Evolutionary conservation across 1,140 invertebrate species (phyloP).

Genomic region (Pseudomyrmex concolor): DNA sequence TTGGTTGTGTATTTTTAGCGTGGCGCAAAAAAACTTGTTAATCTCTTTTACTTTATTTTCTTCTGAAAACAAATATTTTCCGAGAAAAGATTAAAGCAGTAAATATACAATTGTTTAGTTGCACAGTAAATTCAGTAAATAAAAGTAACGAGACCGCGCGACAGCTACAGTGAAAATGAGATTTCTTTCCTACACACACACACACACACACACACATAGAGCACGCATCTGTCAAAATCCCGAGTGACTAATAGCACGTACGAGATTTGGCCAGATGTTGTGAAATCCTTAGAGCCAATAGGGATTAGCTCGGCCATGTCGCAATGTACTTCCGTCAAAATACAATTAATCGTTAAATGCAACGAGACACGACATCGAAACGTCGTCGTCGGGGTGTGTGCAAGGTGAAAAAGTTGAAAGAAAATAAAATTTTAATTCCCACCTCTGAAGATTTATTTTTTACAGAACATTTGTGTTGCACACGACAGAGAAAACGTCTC

Average conservation of each 20-base stretch:
- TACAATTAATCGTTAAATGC: conserved; percentile 12
- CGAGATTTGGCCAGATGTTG: conserved; percentile 42
- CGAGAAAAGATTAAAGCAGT: too few relatives aligned
- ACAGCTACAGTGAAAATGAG: conserved; percentile 3
- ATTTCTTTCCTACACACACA: neutral
- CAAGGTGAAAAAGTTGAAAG: neutral
- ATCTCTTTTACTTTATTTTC: neutral
- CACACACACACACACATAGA: neutral
- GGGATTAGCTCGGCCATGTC: conserved; percentile 22
- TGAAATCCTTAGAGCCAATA: conserved; percentile 27
- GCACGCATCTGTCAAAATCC: conserved; percentile 2
- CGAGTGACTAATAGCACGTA: conserved; percentile 14
- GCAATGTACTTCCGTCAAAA: conserved; percentile 17
- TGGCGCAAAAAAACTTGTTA: neutral
- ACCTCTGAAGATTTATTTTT: neutral
- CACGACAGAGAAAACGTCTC: neutral
- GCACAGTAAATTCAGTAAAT: neutral
- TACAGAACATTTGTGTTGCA: neutral
- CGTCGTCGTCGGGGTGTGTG: neutral
- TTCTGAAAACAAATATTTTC: neutral
- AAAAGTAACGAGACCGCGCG: neutral
- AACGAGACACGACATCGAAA: conserved; percentile 1
- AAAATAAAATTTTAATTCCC: neutral
- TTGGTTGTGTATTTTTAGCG: neutral
- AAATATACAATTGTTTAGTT: neutral